Evolutionary conservation across 2,888 invertebrate genomes (phyloP).

Genomic region (Meta bourneti): DNA sequence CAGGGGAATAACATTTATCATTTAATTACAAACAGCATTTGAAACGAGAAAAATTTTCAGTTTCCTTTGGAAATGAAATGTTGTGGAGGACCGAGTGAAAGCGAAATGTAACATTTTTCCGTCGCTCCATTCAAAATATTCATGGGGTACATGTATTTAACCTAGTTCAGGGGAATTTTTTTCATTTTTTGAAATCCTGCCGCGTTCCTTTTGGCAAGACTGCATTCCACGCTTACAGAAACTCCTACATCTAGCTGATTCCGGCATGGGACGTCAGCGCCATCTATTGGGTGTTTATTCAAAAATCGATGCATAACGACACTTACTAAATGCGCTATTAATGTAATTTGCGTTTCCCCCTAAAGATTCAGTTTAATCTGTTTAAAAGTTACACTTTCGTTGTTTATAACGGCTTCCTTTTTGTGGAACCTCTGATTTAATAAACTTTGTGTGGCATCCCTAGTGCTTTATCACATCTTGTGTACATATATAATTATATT

Average conservation of each 20-base stretch:
- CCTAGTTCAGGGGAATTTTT: neutral
- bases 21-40: too few relatives aligned
- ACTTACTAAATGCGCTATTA: neutral
- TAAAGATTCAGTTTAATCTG: neutral
- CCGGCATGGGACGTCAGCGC: neutral
- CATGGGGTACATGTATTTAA: conserved; percentile 1
- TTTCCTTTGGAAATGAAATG: too few relatives aligned
- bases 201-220: neutral
- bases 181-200: neutral
- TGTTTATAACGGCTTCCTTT: neutral
- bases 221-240: neutral
- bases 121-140: neutral
- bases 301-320: conserved; percentile 7
- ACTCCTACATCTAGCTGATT: neutral
- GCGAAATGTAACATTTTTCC: too few relatives aligned
- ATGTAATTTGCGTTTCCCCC: neutral
- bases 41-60: too few relatives aligned
- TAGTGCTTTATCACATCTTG: neutral
- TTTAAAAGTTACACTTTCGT: neutral
- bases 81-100: too few relatives aligned
- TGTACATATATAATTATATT: neutral
- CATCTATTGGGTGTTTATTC: conserved; percentile 4
- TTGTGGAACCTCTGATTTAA: neutral
- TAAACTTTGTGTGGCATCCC: neutral
- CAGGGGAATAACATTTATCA: too few relatives aligned